phyloP scores from a whole-genome alignment of 2,113 vertebrate species.

The Xyrauchen texanus region DNA sequence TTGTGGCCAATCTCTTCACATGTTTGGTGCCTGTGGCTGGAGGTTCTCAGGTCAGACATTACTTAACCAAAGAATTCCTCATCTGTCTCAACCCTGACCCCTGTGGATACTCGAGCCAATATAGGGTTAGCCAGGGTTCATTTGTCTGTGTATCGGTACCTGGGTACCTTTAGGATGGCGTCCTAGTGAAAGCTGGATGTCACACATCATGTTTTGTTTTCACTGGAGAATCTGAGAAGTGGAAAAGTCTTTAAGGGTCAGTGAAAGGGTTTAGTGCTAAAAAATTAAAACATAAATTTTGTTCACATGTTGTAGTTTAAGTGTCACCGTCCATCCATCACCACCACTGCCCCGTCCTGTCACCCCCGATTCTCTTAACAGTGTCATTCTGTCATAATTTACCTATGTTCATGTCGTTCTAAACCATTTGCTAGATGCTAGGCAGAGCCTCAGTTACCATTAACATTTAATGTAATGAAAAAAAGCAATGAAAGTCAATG shows the following conservation, averaged over 20 bases:
- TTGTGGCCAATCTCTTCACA: slow-evolving; percentile 90
- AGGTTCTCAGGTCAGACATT: slow-evolving; percentile 88
- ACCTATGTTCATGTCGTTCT: too few relatives aligned
- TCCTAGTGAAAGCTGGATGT: neutral
- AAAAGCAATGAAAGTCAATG: too few relatives aligned
- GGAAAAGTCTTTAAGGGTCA: slow-evolving; percentile 21
- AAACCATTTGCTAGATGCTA: too few relatives aligned
- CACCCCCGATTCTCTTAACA: neutral
- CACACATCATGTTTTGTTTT: slow-evolving; percentile 18
- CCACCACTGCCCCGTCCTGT: too few relatives aligned
- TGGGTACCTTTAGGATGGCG: too few relatives aligned
- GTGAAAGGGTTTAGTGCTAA: slow-evolving; percentile 1
- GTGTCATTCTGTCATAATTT: neutral
- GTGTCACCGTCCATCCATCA: too few relatives aligned
- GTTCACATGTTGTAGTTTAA: too few relatives aligned
- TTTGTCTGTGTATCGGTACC: slow-evolving; percentile 58
- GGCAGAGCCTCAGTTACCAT: too few relatives aligned
- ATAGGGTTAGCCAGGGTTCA: slow-evolving; percentile 64
- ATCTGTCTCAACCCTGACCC: slow-evolving; percentile 58
- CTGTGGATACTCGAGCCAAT: slow-evolving; percentile 62
- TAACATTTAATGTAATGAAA: neutral
- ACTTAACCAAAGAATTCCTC: slow-evolving; percentile 66
- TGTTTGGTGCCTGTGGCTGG: slow-evolving; percentile 90
- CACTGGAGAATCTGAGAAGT: neutral
- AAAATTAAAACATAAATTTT: neutral